These are phyloP conservation scores for Heterotilapia buettikoferi DNA, from an alignment of 2,113 vertebrate genomes.

Conservation along the genomic window DNA sequence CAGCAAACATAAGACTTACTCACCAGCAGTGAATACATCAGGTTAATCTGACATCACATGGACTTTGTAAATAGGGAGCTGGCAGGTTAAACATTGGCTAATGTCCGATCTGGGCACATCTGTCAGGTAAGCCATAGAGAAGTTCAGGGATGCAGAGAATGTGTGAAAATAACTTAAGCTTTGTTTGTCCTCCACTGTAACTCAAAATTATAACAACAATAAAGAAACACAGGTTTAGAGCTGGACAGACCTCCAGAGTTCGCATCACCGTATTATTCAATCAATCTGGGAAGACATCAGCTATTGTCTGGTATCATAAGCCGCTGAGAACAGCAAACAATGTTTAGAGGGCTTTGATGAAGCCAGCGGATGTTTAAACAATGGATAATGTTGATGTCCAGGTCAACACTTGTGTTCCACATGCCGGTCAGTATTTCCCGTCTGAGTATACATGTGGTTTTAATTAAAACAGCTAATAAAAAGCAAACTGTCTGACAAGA, in stretches of 20 bases:
- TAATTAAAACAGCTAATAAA: not conserved
- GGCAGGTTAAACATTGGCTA: not conserved
- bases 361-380: not conserved
- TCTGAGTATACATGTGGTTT: not conserved
- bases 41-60: not conserved
- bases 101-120: not conserved
- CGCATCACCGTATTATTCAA: not conserved
- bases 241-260: not conserved
- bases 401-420: not conserved
- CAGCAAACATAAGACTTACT: not conserved
- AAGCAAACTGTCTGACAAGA: not conserved
- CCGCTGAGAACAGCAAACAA: not conserved
- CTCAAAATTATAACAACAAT: not conserved
- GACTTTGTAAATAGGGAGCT: not conserved
- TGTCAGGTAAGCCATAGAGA: not conserved
- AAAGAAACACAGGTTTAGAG: not conserved
- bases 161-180: not conserved
- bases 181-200: not conserved
- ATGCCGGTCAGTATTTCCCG: not conserved
- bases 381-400: not conserved
- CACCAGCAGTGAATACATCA: not conserved
- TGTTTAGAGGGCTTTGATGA: not conserved
- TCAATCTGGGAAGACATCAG: not conserved
- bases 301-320: not conserved
- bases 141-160: not conserved